Evolutionary conservation across 2,113 vertebrate genomes (phyloP), one percentile per base, ranked within the genome.

Genomic region (Narcine bancroftii): DNA sequence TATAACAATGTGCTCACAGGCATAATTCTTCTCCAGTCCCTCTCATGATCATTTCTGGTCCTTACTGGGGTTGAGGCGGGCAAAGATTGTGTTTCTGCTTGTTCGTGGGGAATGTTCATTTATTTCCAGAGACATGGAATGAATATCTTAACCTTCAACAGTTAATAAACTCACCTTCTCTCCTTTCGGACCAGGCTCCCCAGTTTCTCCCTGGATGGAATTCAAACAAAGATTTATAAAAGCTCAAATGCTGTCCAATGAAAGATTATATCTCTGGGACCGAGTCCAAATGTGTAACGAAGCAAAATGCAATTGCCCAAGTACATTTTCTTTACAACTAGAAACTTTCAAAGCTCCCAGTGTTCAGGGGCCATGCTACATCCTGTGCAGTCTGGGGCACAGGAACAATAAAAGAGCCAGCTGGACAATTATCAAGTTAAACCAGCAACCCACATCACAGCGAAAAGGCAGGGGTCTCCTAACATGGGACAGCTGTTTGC

Each of bases 101-200:
- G 0, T 85, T 53, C 6, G 36, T 36, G 1, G 53, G 45, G 50
- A 83, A 47, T 6, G 15, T 13, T 33, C 79, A 29, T 56, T 60
- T 60, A n/a, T n/a, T 60, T 60, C 17, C 26, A 60, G 56, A 11
- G 15, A 60, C 6, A 33, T 50, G 26, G 45, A 33, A 0, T 11
- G 47, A 45, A 53, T 53, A 26, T 47, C 42, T 45, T 6, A 21
- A 26, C 26, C 50, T 53, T 60, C 15, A 85, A 60, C 33, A 36
- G 50, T 60, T 60, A 91, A 47, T 71, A 65, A 91, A 45, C 89
- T 42, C 65, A 91, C 89, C 89, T 91, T 91, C 21, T 66, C 89
- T 47, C 89, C 89, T 13, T 91, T 91, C 42, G 47, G 19, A 69
- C 89, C 89, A 45, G 63, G 39, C 36, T 91, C 60, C 13, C 89